Evolutionary conservation across 2,797 vertebrate species (phyloP), one percentile per base, ranked within the genome.

Genomic region (Lerista edwardsae): DNA sequence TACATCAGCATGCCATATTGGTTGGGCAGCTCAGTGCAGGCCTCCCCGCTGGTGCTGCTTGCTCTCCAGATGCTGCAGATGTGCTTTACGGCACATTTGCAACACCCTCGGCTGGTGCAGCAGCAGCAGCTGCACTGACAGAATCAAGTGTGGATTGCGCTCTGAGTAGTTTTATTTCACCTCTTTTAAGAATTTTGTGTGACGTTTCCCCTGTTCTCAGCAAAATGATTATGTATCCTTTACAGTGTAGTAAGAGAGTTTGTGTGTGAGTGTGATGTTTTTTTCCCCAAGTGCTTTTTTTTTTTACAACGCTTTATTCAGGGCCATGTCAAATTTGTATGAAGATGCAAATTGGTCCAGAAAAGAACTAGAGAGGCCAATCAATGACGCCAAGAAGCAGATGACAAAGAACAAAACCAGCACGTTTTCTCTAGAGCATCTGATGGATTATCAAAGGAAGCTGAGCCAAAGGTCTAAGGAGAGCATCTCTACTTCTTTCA

Each of bases 301-400:
- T 69, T 27, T 36, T 80, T 57, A 68, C 34, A 34, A 55, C 47
- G 8, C 19, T 80, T 68, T 77, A 15, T 75, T 77, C 80, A 95
- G 95, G 95, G 77, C 94, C 67, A 94, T 95, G 91, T 89, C 93
- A 61, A 91, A 93, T 62, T 87, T 95, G 5, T 95, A 94, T 3
- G 75, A 87, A 59, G 87, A 95, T 64, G 75, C 95, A 4, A 87
- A 93, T 29, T 95, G 95, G 95, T 95, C 94, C 0, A 92, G 91
- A 75, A 88, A 36, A 25, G 82, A 94, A 67, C 86, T 95, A 0
- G 57, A 83, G 14, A 90, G 67, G 57, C 85, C 90, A 67, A 94
- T 95, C 73, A 34, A 15, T 36, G 68, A 92, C 3, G 77, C 80
- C 71, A 90, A 89, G 65, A 74, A 91, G 14, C 90, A 94, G 11